These are phyloP conservation scores for Drosophila chauvacae DNA, from an alignment of 1,140 invertebrate species.

Conservation along the genomic window DNA sequence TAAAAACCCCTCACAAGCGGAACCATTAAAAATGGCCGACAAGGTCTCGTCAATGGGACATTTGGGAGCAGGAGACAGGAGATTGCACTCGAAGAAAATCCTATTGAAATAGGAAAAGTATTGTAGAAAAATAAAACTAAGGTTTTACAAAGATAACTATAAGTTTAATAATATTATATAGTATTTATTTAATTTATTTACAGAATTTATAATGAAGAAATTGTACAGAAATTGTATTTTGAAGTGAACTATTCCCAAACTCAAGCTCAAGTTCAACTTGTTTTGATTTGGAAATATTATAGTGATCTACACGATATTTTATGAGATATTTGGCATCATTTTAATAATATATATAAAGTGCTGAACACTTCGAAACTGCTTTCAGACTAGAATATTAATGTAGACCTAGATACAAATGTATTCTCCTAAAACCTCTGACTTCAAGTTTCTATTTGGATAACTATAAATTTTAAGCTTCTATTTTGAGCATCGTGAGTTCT, in stretches of 20 bases:
- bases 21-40: constrained; percentile 76
- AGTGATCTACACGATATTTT: too few relatives aligned
- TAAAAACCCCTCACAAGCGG: constrained; percentile 30
- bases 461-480: neutral
- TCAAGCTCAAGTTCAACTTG: neutral
- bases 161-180: neutral
- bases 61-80: constrained; percentile 55
- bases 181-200: neutral
- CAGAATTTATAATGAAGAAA: neutral
- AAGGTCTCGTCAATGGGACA: constrained; percentile 62
- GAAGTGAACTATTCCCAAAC: neutral
- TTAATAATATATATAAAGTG: too few relatives aligned
- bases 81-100: constrained; percentile 4
- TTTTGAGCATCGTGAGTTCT: neutral
- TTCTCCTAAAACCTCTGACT: too few relatives aligned
- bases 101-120: too few relatives aligned
- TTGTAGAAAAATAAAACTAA: too few relatives aligned
- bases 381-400: too few relatives aligned
- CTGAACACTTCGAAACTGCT: too few relatives aligned
- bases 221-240: neutral
- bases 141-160: neutral
- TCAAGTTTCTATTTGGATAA: too few relatives aligned
- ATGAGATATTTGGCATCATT: too few relatives aligned
- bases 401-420: too few relatives aligned
- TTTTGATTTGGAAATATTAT: too few relatives aligned